Conservation (phyloP, 2,797 vertebrate genomes). For the Scarus forsteni region DNA sequence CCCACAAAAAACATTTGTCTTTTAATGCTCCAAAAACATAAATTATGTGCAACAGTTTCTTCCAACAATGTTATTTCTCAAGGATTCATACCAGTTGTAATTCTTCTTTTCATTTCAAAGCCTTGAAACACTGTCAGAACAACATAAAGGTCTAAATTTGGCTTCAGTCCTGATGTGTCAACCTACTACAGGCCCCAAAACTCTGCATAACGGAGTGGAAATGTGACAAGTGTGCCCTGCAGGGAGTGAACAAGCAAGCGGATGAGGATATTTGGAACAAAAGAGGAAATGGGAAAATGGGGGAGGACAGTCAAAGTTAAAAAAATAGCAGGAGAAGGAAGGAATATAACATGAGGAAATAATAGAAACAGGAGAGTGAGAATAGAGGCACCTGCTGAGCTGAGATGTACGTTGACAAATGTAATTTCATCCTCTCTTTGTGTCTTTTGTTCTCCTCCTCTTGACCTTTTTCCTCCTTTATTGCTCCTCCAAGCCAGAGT, state of each 20-base stretch:
- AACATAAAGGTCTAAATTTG: constrained; percentile 40
- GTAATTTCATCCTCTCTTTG: constrained; percentile 42
- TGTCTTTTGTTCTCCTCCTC: constrained; percentile 60
- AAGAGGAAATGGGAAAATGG: constrained; percentile 4
- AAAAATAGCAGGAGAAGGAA: constrained; percentile 1
- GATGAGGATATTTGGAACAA: constrained; percentile 26
- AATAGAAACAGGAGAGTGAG: background rate
- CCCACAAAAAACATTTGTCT: background rate
- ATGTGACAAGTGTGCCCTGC: constrained; percentile 54
- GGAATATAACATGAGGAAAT: constrained; percentile 23
- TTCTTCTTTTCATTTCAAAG: background rate
- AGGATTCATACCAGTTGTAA: background rate
- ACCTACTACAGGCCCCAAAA: constrained; percentile 27
- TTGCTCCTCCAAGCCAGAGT: constrained; percentile 47
- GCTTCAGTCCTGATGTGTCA: constrained; percentile 35
- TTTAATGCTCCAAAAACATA: background rate
- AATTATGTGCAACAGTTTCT: too few species aligned
- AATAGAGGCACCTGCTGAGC: constrained; percentile 19
- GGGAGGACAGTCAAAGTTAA: constrained; percentile 14
- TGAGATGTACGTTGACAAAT: constrained; percentile 31
- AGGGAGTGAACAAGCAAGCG: constrained; percentile 22
- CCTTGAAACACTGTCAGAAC: constrained; percentile 1
- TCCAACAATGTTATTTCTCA: background rate
- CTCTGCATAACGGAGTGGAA: constrained; percentile 14
- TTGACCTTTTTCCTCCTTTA: constrained; percentile 64